Base-by-base conservation (phyloP, 1,140 invertebrate genomes). In the Hypothenemus hampei region DNA sequence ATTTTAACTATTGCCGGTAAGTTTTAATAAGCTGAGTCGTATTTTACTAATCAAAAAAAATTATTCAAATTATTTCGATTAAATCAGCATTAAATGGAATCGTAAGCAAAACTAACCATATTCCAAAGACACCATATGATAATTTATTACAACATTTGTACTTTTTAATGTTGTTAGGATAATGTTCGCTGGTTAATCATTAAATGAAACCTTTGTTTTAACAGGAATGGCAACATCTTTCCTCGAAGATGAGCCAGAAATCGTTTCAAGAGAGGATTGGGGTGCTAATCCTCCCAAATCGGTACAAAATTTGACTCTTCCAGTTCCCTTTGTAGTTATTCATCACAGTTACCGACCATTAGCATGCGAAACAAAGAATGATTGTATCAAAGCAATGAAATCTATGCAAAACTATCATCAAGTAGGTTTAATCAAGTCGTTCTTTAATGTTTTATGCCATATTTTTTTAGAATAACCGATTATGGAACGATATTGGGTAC, bases 401-500 rank as follows among this genome's bases (percentile, higher is more conserved):
- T 65, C 50, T 53, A 81, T 83, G 75, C 81, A 83, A 61, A 65
- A 78, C 52, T 75, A 71, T 11, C 81, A 83, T 62, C 64, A 70
- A 33, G 55, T 57, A 44, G 21, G 21, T 26, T 15, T 31, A 3
- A 31, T 8, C 8, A 22, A 43, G 10, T 19, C 4, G 36, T 39
- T 39, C 1, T 37, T 37, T 1, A 41, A 21, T 13, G n/a, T 4
- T 20, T 4, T 4, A 3, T 4, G 22, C 8, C 7, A 41, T 10
- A 41, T n/a, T 11, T 20, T 45, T 53, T 19, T 16, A 57, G 50
- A n/a, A 55, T 19, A 56, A 59, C 66, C 16, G 75, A 73, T 72
- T 73, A 1, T 89, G 85, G 85, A 77, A 73, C 63, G 87, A 90
- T 63, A 86, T 81, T 62, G 73, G 88, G 74, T 80, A 89, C 77